Base-by-base conservation (phyloP, 2,888 invertebrate genomes). In the Caprella mutica region DNA sequence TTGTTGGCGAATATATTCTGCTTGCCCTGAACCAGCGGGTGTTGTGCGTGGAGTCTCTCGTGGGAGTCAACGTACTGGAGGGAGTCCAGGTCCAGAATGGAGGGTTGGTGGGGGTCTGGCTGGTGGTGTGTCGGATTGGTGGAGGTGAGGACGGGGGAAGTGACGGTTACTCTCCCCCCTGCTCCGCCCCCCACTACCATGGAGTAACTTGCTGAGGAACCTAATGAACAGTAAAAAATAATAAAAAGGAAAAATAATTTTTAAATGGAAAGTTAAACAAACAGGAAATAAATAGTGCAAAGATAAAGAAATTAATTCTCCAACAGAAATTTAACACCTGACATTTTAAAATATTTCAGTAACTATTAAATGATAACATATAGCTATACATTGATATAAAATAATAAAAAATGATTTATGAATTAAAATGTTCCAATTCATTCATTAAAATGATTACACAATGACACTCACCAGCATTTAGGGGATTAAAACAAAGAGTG, bases 51-150 rank as follows among this genome's bases (percentile, higher is more conserved):
- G 19, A 24, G 48, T 21, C 17, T 17, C 1, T 48, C 29, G 19
- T 48, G 58, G 30, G 58, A 56, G 14, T 55, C 61, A 30, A 61
- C 52, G 23, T 52, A 58, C 35, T 55, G 57, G 27, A 56, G 58
- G 6, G 61, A 61, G 33, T 61, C 61, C 50, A 61, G 30, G 21
- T 61, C 61, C 50, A 61, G 50, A 5, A 61, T 48, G 14, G 9
- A 5, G 39, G 17, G 6, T 39, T 4, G 39, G 39, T 39, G 5
- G 4, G 8, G 12, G 14, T 39, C 17, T 39, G n/a, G 2, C 17
- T 39, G 39, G 39, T 39, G 4, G 1, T 5, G 39, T 39, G 14
- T 39, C 5, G 1, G 12, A 6, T 5, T 17, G 17, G 48, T 12
- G 14, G 48, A 30, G 24, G 48, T 21, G 5, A 48, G 24, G 8